A percentile compares a stretch with the other conserved stretches of the same genome.
Conservation (phyloP, 2,888 invertebrate genomes). For the Harpagoxenus sublaevis region DNA sequence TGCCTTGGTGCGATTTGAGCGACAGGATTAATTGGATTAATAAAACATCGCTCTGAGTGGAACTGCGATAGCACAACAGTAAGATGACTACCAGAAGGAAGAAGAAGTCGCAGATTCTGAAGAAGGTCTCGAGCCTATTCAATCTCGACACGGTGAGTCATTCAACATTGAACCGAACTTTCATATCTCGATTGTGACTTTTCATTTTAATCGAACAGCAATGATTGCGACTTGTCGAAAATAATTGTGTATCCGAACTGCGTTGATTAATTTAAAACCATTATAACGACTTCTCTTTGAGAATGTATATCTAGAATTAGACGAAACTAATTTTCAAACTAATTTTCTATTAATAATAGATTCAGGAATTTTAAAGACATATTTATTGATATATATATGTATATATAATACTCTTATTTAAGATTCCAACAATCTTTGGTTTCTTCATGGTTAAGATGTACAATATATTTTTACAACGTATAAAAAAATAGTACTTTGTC, state of each 20-base stretch:
- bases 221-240: slow-evolving; percentile 10
- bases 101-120: slow-evolving; percentile 92
- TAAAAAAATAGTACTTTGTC: not conserved
- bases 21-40: slow-evolving; percentile 76
- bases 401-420: not conserved
- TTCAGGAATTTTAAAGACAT: not conserved
- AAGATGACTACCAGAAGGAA: slow-evolving; percentile 90
- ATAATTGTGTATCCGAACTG: not conserved
- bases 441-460: not conserved
- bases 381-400: not conserved
- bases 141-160: slow-evolving; percentile 94
- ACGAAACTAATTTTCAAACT: not conserved
- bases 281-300: not conserved
- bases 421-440: not conserved
- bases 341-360: not conserved
- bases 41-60: slow-evolving; percentile 54
- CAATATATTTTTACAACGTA: not conserved
- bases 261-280: not conserved
- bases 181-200: not conserved
- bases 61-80: slow-evolving; percentile 49
- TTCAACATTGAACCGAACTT: slow-evolving; percentile 26
- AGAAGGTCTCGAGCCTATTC: slow-evolving; percentile 94
- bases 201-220: slow-evolving; percentile 25
- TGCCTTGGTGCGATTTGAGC: slow-evolving; percentile 73
- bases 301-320: not conserved